Evolutionary conservation across 2,888 invertebrate species (phyloP).

Genomic region (Cosmia trapezina): DNA sequence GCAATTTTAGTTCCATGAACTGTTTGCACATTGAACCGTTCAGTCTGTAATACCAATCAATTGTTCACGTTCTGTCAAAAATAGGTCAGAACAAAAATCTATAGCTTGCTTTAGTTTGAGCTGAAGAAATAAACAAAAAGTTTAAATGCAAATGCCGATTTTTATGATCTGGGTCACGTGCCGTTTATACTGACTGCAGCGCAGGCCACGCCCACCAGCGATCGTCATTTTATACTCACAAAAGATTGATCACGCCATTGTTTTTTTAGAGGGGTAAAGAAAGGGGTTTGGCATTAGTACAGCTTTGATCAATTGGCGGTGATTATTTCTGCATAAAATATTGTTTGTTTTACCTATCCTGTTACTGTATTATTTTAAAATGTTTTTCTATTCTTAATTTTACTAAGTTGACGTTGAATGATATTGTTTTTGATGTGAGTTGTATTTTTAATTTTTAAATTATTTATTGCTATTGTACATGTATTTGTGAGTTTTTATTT

Average conservation of each 20-base stretch:
- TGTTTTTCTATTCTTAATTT: too few species aligned
- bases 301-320: too few species aligned
- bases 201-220: slow-evolving; percentile 5
- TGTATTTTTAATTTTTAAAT: too few species aligned
- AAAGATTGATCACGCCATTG: slow-evolving; percentile 19
- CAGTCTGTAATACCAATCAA: slow-evolving; percentile 16
- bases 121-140: slow-evolving; percentile 43
- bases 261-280: not conserved
- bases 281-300: too few species aligned
- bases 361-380: not conserved
- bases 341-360: not conserved
- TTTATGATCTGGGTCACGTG: slow-evolving; percentile 61
- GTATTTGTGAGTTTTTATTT: too few species aligned
- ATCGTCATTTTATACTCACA: slow-evolving; percentile 38
- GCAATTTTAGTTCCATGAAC: slow-evolving; percentile 13
- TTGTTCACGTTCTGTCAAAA: slow-evolving; percentile 37
- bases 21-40: slow-evolving; percentile 14
- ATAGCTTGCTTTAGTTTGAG: slow-evolving; percentile 26
- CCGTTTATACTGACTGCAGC: slow-evolving; percentile 37
- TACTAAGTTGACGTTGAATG: too few species aligned
- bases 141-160: slow-evolving; percentile 55
- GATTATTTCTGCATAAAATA: not conserved
- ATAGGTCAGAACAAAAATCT: slow-evolving; percentile 37
- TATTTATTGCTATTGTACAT: too few species aligned
- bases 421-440: too few species aligned